Evolutionary conservation across 2,888 invertebrate genomes (phyloP), one percentile per base, ranked within the genome.

Genomic region (Clunio marinus): DNA sequence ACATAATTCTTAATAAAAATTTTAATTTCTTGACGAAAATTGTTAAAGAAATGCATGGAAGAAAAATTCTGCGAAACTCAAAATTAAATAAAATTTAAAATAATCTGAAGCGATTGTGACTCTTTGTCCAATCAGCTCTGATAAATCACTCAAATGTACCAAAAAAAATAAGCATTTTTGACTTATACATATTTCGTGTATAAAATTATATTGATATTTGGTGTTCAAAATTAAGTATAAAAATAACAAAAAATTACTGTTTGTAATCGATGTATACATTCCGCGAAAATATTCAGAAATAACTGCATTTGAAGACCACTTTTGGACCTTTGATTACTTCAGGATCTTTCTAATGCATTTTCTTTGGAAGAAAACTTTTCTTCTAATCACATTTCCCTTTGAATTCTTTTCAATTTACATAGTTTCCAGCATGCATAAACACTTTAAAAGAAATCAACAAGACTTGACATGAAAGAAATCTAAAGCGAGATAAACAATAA

Each of bases 131-230:
- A 32, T 32, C 5, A 32, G n/a, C n/a, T n/a, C n/a, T n/a, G n/a
- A n/a, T n/a, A 32, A 59, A 5, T 20, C 8, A 32, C 7, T 25
- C 32, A 28, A 46, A 55, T 66, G 55, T 46, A 55, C 46, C 46
- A 55, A 55, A 62, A 37, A 59, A 22, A 66, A 66, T 51, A 65
- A 65, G 7, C 65, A 28, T 15, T 55, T 59, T 32, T 35, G 22
- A 66, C 17, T 15, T 66, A 32, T 66, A n/a, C n/a, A n/a, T n/a
- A 66, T 66, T 46, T 66, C 55, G 51, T 55, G 66, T 66, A 46
- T 66, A 66, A 66, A 32, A 55, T 22, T 35, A 25, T 66, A 60
- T 60, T 24, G 24, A 66, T 66, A 66, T 66, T 66, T 66, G 66
- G 66, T 66, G 66, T 66, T 66, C 66, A 66, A 66, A 66, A 66